A percentile compares a stretch with the other conserved stretches of the same genome.
Evolutionary conservation across 2,888 invertebrate genomes (phyloP).

Genomic region (Cataglyphis altisquamis): DNA sequence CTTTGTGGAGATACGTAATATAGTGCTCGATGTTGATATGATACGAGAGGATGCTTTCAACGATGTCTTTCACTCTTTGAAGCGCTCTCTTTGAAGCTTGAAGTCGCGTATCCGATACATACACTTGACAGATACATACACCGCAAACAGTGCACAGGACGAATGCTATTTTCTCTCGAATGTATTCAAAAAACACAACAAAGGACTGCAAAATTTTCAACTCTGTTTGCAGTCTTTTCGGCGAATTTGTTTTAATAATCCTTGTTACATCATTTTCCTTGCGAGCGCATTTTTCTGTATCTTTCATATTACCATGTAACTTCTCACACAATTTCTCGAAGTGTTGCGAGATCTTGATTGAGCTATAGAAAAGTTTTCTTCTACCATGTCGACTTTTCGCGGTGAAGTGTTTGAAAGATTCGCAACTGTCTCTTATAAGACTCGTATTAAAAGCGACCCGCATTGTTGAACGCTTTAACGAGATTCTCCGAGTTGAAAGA

Average conservation of each 20-base stretch:
- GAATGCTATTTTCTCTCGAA: neutral
- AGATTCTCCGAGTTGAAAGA: neutral
- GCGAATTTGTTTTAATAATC: neutral
- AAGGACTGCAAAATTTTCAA: neutral
- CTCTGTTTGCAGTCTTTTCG: neutral
- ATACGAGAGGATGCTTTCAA: neutral
- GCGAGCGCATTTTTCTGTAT: neutral
- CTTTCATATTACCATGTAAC: neutral
- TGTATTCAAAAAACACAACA: neutral
- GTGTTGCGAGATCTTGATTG: neutral
- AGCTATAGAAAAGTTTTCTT: neutral
- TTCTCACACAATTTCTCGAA: neutral
- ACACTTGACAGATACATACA: neutral
- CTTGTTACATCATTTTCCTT: neutral
- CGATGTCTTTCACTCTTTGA: slow-evolving; percentile 3
- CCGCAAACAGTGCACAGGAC: neutral
- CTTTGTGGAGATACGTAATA: neutral
- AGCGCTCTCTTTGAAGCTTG: neutral
- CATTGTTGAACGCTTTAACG: slow-evolving; percentile 11
- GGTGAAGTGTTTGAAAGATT: neutral
- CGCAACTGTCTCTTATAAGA: neutral
- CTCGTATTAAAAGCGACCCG: neutral
- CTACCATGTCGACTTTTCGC: neutral
- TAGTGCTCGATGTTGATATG: neutral
- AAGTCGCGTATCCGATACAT: neutral